phyloP scores from a whole-genome alignment of 2,797 vertebrate species.

The Galago senegalensis region DNA sequence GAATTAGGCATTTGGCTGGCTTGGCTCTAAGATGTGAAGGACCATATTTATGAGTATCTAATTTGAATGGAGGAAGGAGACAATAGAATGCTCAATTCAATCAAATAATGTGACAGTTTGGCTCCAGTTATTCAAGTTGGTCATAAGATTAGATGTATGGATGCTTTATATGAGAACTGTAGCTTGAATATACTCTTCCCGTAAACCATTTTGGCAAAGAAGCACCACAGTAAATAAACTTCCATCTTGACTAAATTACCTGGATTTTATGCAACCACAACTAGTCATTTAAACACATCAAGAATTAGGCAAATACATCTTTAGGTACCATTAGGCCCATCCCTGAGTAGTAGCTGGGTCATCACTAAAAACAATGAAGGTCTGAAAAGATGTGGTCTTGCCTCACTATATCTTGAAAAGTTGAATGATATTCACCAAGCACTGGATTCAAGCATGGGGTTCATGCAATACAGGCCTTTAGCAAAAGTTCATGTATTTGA shows the following conservation, averaged over 20 bases:
- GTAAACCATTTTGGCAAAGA: background rate
- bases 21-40: background rate
- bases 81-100: background rate
- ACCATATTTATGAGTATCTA: background rate
- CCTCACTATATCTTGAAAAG: background rate
- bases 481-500: slow-evolving; percentile 4
- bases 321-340: background rate
- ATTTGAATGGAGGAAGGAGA: background rate
- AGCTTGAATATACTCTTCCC: background rate
- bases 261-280: background rate
- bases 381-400: background rate
- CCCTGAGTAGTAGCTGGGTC: background rate
- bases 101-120: background rate
- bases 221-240: background rate
- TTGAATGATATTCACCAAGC: slow-evolving; percentile 60
- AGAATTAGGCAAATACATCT: slow-evolving; percentile 33
- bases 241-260: background rate
- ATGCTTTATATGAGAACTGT: background rate
- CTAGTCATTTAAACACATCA: background rate
- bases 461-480: slow-evolving; percentile 28
- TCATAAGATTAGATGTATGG: background rate
- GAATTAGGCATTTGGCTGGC: background rate
- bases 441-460: slow-evolving; percentile 18
- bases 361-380: background rate
- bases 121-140: background rate